phyloP scores from a whole-genome alignment of 2,797 vertebrate genomes.

The Neomorphus geoffroyi region DNA sequence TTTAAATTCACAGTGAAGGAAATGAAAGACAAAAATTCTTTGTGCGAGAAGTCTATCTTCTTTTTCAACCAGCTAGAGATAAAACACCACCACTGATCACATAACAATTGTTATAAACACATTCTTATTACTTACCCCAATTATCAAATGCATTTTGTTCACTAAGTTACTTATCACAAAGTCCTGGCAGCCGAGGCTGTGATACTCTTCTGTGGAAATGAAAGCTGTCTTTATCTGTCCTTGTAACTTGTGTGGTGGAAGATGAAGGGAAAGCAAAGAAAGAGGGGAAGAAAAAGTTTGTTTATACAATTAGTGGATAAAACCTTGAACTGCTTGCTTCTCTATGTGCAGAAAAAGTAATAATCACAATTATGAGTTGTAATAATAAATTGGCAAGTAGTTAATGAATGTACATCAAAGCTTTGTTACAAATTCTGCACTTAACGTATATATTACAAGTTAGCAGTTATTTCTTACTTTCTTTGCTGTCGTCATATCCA shows the following conservation, averaged over 20 bases:
- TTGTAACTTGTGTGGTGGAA: conserved; percentile 80
- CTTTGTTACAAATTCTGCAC: background rate
- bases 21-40: background rate
- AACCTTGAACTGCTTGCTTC: background rate
- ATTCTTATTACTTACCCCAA: conserved; percentile 80
- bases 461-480: conserved; percentile 75
- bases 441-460: background rate
- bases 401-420: background rate
- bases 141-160: conserved; percentile 81
- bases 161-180: conserved; percentile 78
- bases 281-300: background rate
- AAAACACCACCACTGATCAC: accelerated
- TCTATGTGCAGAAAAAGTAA: background rate
- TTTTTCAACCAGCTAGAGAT: background rate
- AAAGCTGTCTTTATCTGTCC: conserved; percentile 86
- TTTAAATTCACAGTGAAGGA: background rate
- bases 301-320: background rate
- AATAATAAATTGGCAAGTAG: background rate
- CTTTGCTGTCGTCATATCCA: conserved; percentile 81
- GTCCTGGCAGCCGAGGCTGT: conserved; percentile 80
- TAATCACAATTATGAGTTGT: background rate
- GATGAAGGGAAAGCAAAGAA: background rate
- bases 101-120: background rate
- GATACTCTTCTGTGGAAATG: conserved; percentile 82
- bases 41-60: background rate